Evolutionary conservation across 2,888 invertebrate genomes (phyloP).

Genomic region (Suillia variegata): DNA sequence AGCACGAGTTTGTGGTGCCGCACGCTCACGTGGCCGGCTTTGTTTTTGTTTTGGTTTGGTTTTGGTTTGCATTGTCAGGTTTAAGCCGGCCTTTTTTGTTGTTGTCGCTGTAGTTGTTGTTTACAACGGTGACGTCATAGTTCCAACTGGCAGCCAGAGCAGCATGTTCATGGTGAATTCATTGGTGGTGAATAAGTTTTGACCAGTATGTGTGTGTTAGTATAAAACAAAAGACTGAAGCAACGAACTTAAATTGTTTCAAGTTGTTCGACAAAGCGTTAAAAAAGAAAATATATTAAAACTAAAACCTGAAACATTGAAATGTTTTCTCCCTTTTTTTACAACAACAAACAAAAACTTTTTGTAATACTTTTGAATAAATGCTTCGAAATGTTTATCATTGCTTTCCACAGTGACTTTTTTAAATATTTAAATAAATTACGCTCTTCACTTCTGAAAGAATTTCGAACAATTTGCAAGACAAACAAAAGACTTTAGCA

Average conservation of each 20-base stretch:
- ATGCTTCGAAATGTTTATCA: too few relatives aligned
- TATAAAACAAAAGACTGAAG: slow-evolving; percentile 26
- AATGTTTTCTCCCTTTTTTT: too few relatives aligned
- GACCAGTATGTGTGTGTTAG: neutral
- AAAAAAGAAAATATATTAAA: too few relatives aligned
- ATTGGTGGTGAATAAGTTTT: neutral
- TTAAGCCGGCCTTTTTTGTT: slow-evolving; percentile 23
- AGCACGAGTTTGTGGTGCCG: neutral
- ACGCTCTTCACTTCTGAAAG: too few relatives aligned
- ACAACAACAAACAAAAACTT: too few relatives aligned
- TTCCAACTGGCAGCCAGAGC: slow-evolving; percentile 36
- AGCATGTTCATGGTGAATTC: slow-evolving; percentile 2
- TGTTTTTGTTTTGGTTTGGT: slow-evolving; percentile 1
- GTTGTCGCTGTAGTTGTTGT: slow-evolving; percentile 34
- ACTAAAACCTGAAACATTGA: too few relatives aligned
- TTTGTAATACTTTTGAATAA: too few relatives aligned
- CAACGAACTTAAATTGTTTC: slow-evolving; percentile 21
- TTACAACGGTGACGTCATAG: slow-evolving; percentile 47
- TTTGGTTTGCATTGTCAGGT: slow-evolving; percentile 5
- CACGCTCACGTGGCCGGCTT: slow-evolving; percentile 13
- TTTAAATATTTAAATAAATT: too few relatives aligned
- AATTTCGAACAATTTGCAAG: too few relatives aligned
- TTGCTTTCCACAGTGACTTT: too few relatives aligned
- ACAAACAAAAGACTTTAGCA: too few relatives aligned
- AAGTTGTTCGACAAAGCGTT: too few relatives aligned